Evolutionary conservation across 1,140 invertebrate species (phyloP).

Genomic region (Leptestheria dahalacensis): DNA sequence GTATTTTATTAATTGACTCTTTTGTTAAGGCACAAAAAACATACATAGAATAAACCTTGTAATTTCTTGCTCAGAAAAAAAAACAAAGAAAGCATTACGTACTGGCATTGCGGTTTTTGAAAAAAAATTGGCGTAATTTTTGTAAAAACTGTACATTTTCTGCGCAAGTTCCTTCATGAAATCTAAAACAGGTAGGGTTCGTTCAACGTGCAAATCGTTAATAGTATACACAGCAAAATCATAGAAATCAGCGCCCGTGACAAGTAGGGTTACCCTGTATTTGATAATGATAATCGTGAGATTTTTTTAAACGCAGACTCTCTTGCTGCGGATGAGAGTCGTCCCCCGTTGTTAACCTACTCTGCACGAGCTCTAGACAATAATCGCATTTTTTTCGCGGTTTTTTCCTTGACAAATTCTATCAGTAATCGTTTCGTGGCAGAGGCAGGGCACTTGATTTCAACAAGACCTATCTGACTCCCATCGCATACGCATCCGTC

Average conservation of each 20-base stretch:
- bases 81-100: too few species aligned
- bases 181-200: background rate
- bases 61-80: too few species aligned
- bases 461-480: background rate
- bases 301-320: background rate
- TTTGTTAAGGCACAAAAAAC: too few species aligned
- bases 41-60: too few species aligned
- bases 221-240: background rate
- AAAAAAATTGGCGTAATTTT: background rate
- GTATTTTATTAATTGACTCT: too few species aligned
- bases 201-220: background rate
- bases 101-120: too few species aligned
- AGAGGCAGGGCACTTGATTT: background rate
- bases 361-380: background rate
- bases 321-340: too few species aligned
- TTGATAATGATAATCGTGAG: background rate
- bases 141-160: background rate
- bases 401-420: background rate
- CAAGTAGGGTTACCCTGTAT: background rate
- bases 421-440: background rate
- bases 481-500: background rate
- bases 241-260: background rate
- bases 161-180: background rate
- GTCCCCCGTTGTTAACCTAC: background rate
- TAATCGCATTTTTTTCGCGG: background rate